These are phyloP conservation scores for Drosophila sp. DNA, from an alignment of 1,140 invertebrate genomes.

Conservation along the genomic window DNA sequence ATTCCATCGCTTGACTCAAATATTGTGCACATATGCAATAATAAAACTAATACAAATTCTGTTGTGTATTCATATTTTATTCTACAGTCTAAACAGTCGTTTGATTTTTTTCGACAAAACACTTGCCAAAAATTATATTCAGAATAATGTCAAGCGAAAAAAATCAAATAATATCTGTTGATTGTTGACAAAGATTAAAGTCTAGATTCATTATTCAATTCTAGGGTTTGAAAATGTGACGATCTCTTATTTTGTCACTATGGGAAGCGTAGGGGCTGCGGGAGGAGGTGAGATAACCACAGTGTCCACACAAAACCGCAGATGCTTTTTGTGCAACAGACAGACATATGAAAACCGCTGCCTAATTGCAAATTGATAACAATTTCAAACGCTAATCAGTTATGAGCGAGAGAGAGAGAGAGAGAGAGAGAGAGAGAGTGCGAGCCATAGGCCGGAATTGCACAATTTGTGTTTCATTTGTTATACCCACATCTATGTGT, in stretches of 20 bases:
- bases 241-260: not conserved
- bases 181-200: not conserved
- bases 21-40: too few species aligned
- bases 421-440: not conserved
- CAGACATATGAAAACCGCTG: constrained; percentile 11
- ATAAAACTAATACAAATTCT: too few species aligned
- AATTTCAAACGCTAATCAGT: constrained; percentile 75
- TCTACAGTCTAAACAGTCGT: too few species aligned
- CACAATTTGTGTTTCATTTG: constrained; percentile 70
- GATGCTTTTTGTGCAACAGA: constrained; percentile 59
- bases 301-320: constrained; percentile 59
- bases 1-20: not conserved
- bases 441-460: constrained; percentile 49
- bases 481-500: constrained; percentile 44
- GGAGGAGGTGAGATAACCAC: constrained; percentile 41
- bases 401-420: constrained; percentile 40
- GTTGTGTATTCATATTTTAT: too few species aligned
- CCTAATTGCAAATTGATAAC: constrained; percentile 79
- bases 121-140: too few species aligned
- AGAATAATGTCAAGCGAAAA: too few species aligned
- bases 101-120: too few species aligned
- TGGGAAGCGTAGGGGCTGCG: not conserved
- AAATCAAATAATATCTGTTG: not conserved
- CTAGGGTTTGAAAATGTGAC: not conserved
- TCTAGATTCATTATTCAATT: not conserved